A percentile compares a stretch with the other conserved stretches of the same genome.
Conservation (phyloP, 2,888 invertebrate species). For the Plagodis dolabraria region DNA sequence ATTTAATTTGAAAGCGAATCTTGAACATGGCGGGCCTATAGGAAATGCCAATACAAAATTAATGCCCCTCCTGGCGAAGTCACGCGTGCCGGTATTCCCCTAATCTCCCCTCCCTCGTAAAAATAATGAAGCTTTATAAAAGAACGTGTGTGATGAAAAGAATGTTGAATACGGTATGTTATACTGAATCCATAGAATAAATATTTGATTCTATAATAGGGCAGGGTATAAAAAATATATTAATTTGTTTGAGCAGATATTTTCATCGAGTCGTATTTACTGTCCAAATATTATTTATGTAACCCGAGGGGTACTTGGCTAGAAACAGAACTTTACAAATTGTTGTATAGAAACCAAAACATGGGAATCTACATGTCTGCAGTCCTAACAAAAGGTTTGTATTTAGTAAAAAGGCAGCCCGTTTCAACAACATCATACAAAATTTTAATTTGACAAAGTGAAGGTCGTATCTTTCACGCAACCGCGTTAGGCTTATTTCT, state of each 20-base stretch:
- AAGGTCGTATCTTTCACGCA: too few relatives aligned
- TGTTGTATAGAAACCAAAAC: too few relatives aligned
- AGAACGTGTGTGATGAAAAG: slow-evolving; percentile 33
- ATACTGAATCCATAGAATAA: slow-evolving; percentile 7
- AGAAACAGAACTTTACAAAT: too few relatives aligned
- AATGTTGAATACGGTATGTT: slow-evolving; percentile 19
- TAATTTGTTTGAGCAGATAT: neutral
- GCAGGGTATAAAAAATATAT: neutral
- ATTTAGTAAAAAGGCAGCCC: too few relatives aligned
- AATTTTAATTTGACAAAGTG: too few relatives aligned
- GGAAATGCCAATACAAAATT: slow-evolving; percentile 31
- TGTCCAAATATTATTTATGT: too few relatives aligned
- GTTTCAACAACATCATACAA: too few relatives aligned
- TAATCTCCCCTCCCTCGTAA: slow-evolving; percentile 41
- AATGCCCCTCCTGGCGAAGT: slow-evolving; percentile 31
- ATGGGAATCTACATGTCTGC: too few relatives aligned
- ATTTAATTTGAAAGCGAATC: slow-evolving; percentile 28
- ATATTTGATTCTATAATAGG: slow-evolving; percentile 3
- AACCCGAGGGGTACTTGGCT: too few relatives aligned
- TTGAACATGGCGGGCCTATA: slow-evolving; percentile 15
- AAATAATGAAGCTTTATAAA: slow-evolving; percentile 42
- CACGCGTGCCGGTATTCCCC: slow-evolving; percentile 34
- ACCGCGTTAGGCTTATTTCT: too few relatives aligned
- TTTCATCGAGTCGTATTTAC: too few relatives aligned
- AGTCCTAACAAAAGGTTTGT: too few relatives aligned